Percentiles rank a stretch among this genome's conserved stretches.
Evolutionary conservation across 2,797 vertebrate genomes (phyloP).

Genomic region (Spea hammondii): DNA sequence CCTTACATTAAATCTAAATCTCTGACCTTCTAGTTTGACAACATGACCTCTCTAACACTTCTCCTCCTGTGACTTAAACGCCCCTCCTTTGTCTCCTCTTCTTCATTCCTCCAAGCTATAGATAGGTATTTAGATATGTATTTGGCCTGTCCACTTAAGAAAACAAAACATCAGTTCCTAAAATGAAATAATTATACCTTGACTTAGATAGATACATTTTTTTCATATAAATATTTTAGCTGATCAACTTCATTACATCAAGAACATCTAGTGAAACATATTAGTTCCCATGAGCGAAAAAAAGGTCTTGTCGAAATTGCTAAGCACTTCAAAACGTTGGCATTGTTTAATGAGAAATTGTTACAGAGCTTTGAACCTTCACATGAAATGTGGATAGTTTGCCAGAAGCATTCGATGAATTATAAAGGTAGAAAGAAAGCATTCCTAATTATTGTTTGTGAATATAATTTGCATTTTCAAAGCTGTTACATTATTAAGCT

Average conservation of each 20-base stretch:
- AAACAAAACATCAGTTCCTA: not conserved
- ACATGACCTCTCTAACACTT: too few relatives aligned
- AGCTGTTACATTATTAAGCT: constrained; percentile 66
- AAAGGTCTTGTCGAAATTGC: constrained; percentile 24
- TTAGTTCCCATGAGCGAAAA: constrained; percentile 35
- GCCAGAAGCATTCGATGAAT: constrained; percentile 66
- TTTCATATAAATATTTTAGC: constrained; percentile 26
- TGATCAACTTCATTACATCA: constrained; percentile 36
- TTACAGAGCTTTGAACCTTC: constrained; percentile 62
- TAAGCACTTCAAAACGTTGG: constrained; percentile 47
- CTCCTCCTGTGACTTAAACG: too few relatives aligned
- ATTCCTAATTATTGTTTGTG: constrained; percentile 63
- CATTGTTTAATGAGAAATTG: constrained; percentile 55
- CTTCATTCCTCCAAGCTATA: too few relatives aligned
- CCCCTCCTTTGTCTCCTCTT: too few relatives aligned
- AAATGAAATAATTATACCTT: not conserved
- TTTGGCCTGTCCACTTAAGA: not conserved
- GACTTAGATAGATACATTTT: constrained; percentile 28
- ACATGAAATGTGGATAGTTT: constrained; percentile 66
- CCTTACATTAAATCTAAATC: too few relatives aligned
- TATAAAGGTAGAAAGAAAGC: constrained; percentile 64
- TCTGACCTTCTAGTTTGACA: too few relatives aligned
- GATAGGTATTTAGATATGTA: too few relatives aligned
- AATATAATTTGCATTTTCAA: constrained; percentile 66
- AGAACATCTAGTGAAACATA: constrained; percentile 41